Evolutionary conservation across 2,797 vertebrate genomes (phyloP), one percentile per base, ranked within the genome.

Genomic region (Gastrophryne carolinensis): DNA sequence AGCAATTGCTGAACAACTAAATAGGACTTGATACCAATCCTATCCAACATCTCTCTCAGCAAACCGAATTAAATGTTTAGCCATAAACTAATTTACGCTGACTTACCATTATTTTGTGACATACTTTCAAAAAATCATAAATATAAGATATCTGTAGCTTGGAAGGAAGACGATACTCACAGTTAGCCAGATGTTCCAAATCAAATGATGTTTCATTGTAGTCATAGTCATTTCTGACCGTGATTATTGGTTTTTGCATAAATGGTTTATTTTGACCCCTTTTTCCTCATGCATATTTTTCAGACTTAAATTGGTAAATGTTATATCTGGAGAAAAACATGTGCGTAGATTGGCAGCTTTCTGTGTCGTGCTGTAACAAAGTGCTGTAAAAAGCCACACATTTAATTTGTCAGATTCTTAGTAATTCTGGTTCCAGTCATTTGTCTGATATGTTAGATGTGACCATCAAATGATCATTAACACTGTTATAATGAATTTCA

Each of bases 241-340:
- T 8, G 23, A 13, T 56, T 15, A 3, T 17, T 41, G 3, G n/a
- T 50, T 37, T 11, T 23, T 53, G 24, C 17, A 26, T 35, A 50
- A 37, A 26, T 53, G 0, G 35, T 26, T 53, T 26, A 37, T 50
- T 39, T 37, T 37, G 44, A 19, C 2, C n/a, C 15, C 1, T 39
- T 54, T 64, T 54, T 41, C 13, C 27, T 37, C n/a, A 10, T 12
- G 44, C 56, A 69, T 69, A 69, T 44, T 27, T 19, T 19, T 19
- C 15, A 21, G 11, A 23, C 21, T 69, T 56, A 69, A 69, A 69
- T 56, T 69, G 66, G 19, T 56, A 69, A 56, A 69, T 69, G 66
- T 69, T 35, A 69, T 53, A 26, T 54, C 47, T 35, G 39, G 50
- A 69, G 39, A 57, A 69, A 69, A 69, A 69, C 66, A 69, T 56